Evolutionary conservation across 2,113 vertebrate species (phyloP).

Genomic region (Malurus elegans): DNA sequence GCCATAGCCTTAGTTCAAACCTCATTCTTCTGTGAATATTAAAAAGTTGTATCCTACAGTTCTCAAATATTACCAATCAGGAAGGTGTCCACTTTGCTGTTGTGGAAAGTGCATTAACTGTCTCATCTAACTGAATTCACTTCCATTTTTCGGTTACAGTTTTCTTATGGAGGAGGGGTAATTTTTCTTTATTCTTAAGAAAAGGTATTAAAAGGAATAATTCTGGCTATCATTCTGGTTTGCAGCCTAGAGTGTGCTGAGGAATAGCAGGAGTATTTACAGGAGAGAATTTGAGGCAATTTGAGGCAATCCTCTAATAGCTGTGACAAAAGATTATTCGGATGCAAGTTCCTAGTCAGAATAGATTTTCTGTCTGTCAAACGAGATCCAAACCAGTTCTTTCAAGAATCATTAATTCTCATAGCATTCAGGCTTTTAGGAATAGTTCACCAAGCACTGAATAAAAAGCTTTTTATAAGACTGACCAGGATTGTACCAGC

Average conservation of each 20-base stretch:
- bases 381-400: background rate
- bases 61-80: background rate
- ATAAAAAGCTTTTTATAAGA: slow-evolving; percentile 21
- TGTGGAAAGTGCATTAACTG: background rate
- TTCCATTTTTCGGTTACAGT: background rate
- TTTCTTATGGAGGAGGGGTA: background rate
- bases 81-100: background rate
- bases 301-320: background rate
- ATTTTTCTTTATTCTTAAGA: background rate
- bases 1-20: background rate
- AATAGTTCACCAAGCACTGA: background rate
- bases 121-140: background rate
- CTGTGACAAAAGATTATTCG: slow-evolving; percentile 9
- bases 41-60: background rate
- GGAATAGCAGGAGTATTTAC: background rate
- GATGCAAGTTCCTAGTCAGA: background rate
- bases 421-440: background rate
- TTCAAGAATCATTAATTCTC: slow-evolving; percentile 33
- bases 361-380: slow-evolving; percentile 47
- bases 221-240: background rate
- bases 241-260: background rate
- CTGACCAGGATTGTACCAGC: background rate
- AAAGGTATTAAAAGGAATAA: background rate
- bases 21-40: background rate
- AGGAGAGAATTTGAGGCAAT: background rate